Percentiles rank a stretch among this genome's conserved stretches.
phyloP scores from a whole-genome alignment of 2,888 invertebrate species.

The Pristionchus entomophagus region DNA sequence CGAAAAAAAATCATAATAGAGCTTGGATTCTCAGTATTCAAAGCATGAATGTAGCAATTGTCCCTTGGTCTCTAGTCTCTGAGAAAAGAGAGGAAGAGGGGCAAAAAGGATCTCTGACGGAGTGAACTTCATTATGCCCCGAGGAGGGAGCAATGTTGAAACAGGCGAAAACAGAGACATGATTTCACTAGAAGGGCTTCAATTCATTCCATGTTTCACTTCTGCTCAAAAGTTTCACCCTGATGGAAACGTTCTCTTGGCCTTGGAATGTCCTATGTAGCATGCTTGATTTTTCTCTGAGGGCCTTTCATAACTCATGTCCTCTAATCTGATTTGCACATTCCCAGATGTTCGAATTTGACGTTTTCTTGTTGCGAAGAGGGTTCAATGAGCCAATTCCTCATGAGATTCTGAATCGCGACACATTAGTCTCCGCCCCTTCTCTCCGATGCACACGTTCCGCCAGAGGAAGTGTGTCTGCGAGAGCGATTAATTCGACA shows the following conservation, averaged over 20 bases:
- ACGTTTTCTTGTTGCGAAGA: too few relatives aligned
- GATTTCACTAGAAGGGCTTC: neutral
- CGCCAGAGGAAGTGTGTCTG: neutral
- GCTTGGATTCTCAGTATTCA: neutral
- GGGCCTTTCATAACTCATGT: too few relatives aligned
- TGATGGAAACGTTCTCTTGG: neutral
- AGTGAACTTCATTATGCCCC: neutral
- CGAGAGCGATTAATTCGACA: neutral
- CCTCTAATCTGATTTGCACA: too few relatives aligned
- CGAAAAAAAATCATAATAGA: neutral
- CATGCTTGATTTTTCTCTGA: too few relatives aligned
- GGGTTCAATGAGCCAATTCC: neutral
- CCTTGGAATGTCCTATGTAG: too few relatives aligned
- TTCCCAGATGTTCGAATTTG: too few relatives aligned
- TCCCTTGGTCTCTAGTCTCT: neutral
- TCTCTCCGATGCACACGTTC: neutral
- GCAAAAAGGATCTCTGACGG: neutral
- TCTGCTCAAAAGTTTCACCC: too few relatives aligned
- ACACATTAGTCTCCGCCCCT: neutral
- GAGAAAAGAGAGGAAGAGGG: neutral
- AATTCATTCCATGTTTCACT: neutral
- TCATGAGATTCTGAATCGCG: neutral
- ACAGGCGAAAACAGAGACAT: conserved; percentile 9
- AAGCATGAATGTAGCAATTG: neutral
- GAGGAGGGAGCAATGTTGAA: neutral